phyloP scores from a whole-genome alignment of 2,797 vertebrate species.

The Podarcis siculus region DNA sequence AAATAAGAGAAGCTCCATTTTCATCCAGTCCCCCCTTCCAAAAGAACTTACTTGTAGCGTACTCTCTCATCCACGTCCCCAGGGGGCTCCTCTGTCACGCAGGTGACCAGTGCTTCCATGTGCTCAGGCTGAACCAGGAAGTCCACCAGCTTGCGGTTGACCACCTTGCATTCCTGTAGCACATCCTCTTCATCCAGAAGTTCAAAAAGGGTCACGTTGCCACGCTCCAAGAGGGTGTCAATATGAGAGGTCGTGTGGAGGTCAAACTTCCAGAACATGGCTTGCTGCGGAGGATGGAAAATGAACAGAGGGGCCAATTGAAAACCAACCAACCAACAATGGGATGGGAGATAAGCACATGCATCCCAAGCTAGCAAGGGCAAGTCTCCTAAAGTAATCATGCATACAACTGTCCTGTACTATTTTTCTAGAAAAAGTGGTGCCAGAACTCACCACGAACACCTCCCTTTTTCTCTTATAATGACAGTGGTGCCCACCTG shows the following conservation, averaged over 20 bases:
- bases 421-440: no score
- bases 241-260: constrained; percentile 78
- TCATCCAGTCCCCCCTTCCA: neutral
- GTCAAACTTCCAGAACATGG: constrained; percentile 83
- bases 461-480: no score
- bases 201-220: constrained; percentile 75
- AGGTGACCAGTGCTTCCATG: constrained; percentile 76
- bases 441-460: no score
- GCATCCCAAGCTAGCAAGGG: neutral
- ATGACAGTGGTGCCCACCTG: no score
- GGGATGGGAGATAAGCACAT: no score
- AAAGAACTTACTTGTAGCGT: constrained; percentile 75
- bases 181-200: constrained; percentile 79
- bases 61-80: constrained; percentile 73
- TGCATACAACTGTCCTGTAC: neutral
- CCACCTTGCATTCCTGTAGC: constrained; percentile 79
- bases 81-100: constrained; percentile 76
- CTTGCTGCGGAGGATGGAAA: constrained; percentile 58
- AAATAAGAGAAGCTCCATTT: neutral
- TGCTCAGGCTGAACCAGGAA: constrained; percentile 74
- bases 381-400: neutral
- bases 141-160: constrained; percentile 77
- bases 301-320: neutral
- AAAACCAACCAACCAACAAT: neutral
- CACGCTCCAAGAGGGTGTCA: constrained; percentile 76